Conservation (phyloP, 2,888 invertebrate genomes). For the Didymodactylos carnosus region DNA sequence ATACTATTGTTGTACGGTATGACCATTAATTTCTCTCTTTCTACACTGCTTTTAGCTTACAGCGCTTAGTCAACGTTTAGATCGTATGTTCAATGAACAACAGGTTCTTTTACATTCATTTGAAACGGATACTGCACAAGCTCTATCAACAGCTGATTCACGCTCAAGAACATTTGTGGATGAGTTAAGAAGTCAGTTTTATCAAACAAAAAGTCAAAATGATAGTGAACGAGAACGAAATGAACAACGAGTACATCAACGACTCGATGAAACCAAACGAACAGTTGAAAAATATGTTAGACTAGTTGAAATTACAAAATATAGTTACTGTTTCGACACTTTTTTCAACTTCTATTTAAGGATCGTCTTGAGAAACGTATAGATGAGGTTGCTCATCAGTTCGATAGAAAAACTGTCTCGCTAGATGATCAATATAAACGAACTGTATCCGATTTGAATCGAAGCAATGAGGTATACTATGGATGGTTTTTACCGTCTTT, state of each 20-base stretch:
- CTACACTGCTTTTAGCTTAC: background rate
- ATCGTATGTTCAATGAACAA: constrained; percentile 11
- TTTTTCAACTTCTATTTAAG: background rate
- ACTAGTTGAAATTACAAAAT: background rate
- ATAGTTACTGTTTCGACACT: background rate
- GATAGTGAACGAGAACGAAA: constrained; percentile 1
- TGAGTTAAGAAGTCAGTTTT: constrained; percentile 6
- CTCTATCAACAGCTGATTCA: constrained; percentile 5
- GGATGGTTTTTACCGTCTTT: too few species aligned
- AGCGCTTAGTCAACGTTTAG: constrained; percentile 3
- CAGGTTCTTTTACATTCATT: constrained; percentile 9
- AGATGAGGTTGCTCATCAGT: constrained; percentile 4
- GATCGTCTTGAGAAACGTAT: constrained; percentile 9
- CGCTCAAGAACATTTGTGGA: background rate
- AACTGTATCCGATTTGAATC: background rate
- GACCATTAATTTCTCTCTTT: background rate
- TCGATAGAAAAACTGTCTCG: constrained; percentile 7
- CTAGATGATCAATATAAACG: constrained; percentile 8
- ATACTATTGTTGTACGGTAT: background rate
- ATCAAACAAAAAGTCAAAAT: constrained; percentile 3
- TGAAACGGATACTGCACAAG: constrained; percentile 11
- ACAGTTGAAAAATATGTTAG: constrained; percentile 6
- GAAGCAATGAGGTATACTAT: background rate
- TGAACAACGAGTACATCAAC: background rate
- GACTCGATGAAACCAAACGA: constrained; percentile 10